Evolutionary conservation across 2,113 vertebrate species (phyloP).

Genomic region (Tenebrosternarchus preto): DNA sequence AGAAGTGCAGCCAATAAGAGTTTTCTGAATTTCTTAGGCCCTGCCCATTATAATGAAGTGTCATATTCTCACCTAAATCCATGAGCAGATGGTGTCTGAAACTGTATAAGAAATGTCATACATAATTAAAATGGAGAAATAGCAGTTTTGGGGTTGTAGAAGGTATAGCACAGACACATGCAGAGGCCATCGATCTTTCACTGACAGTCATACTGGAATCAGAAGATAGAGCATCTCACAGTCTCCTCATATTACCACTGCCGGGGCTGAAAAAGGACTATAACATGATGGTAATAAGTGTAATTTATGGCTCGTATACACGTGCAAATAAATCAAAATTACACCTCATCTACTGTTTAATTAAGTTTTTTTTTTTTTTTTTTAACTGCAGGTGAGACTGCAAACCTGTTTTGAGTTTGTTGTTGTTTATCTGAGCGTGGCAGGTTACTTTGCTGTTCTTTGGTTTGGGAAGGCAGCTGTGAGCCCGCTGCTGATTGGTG

Average conservation of each 20-base stretch:
- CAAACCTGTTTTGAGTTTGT: neutral
- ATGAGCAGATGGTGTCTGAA: neutral
- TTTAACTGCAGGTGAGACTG: neutral
- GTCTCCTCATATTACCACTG: conserved; percentile 41
- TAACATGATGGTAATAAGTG: conserved; percentile 47
- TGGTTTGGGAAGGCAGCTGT: neutral
- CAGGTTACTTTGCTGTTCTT: neutral
- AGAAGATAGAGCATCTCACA: conserved; percentile 27
- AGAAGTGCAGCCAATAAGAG: neutral
- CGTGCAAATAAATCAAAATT: conserved; percentile 41
- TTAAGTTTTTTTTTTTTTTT: neutral
- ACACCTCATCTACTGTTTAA: conserved; percentile 8
- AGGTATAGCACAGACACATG: neutral
- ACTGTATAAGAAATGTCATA: conserved; percentile 7
- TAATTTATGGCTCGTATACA: conserved; percentile 46
- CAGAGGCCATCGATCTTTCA: conserved; percentile 40
- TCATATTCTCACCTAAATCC: conserved; percentile 5
- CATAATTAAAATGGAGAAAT: neutral
- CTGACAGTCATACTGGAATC: conserved; percentile 19
- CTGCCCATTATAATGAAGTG: neutral
- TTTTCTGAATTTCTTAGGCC: neutral
- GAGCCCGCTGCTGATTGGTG: neutral
- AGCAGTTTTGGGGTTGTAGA: neutral
- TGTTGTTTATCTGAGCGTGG: neutral
- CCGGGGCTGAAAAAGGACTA: conserved; percentile 43